phyloP scores from a whole-genome alignment of 1,140 invertebrate species.

The Apis laboriosa region DNA sequence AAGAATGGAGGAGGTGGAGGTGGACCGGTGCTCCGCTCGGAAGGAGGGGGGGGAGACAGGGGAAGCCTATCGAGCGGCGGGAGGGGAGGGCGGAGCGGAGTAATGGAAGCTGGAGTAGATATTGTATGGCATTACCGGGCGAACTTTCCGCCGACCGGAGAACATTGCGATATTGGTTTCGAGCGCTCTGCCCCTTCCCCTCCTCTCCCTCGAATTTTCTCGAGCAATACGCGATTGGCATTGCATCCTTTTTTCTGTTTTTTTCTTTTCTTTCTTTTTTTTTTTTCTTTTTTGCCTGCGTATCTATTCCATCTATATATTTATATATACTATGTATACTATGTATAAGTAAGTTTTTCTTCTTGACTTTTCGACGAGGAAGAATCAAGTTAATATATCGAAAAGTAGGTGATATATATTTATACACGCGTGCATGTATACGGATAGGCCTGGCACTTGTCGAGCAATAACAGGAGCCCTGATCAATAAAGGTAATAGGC shows the following conservation, averaged over 20 bases:
- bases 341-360: too few relatives aligned
- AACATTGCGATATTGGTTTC: conserved; percentile 80
- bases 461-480: conserved; percentile 34
- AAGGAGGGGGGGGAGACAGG: conserved; percentile 44
- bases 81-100: conserved; percentile 69
- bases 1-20: conserved; percentile 44
- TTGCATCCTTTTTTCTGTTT: too few relatives aligned
- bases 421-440: too few relatives aligned
- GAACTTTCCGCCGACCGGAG: conserved; percentile 72
- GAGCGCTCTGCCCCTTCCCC: conserved; percentile 44
- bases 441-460: background rate
- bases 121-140: conserved; percentile 78
- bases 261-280: background rate
- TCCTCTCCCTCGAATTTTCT: background rate
- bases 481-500: conserved; percentile 51
- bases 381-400: too few relatives aligned
- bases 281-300: background rate
- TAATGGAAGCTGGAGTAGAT: conserved; percentile 80
- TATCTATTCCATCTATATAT: background rate
- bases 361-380: background rate
- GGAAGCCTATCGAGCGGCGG: conserved; percentile 57
- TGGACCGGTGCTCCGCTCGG: conserved; percentile 47
- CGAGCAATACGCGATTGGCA: too few relatives aligned
- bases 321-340: too few relatives aligned
- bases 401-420: too few relatives aligned